phyloP scores from a whole-genome alignment of 1,140 invertebrate genomes.

The Drosophila parvula region DNA sequence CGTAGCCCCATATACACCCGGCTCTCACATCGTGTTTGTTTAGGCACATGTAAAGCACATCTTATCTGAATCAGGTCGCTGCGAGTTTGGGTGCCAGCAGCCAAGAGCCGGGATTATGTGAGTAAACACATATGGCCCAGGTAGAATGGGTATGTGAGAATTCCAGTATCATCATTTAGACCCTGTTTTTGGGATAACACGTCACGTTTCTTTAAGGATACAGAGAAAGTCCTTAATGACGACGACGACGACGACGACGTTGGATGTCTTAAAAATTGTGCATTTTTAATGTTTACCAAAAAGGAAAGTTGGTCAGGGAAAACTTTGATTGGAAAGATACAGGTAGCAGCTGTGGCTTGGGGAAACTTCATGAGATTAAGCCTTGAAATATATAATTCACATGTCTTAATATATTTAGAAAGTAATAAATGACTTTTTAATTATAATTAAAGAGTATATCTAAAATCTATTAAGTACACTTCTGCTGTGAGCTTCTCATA shows the following conservation, averaged over 20 bases:
- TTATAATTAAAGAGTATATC: not conserved
- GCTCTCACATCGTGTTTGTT: slow-evolving; percentile 58
- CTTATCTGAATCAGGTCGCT: slow-evolving; percentile 71
- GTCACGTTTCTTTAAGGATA: slow-evolving; percentile 21
- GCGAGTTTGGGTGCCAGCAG: slow-evolving; percentile 35
- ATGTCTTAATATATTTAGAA: not conserved
- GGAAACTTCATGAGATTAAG: not conserved
- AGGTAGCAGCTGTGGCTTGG: not conserved
- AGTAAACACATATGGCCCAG: slow-evolving; percentile 44
- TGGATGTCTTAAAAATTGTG: not conserved
- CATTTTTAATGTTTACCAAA: slow-evolving; percentile 1
- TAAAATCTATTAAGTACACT: not conserved
- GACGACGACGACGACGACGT: not conserved
- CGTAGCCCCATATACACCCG: not conserved
- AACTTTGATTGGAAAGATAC: slow-evolving; percentile 1
- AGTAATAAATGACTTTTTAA: slow-evolving; percentile 1
- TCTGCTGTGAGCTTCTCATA: not conserved
- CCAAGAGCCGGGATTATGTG: slow-evolving; percentile 58
- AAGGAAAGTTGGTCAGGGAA: not conserved
- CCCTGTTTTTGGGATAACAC: slow-evolving; percentile 38
- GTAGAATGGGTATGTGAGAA: slow-evolving; percentile 20
- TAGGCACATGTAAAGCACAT: slow-evolving; percentile 79
- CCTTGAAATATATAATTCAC: not conserved
- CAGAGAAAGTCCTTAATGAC: slow-evolving; percentile 16
- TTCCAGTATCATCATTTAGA: slow-evolving; percentile 31